Evolutionary conservation across 2,113 vertebrate species (phyloP).

Genomic region (Neolamprologus longior): DNA sequence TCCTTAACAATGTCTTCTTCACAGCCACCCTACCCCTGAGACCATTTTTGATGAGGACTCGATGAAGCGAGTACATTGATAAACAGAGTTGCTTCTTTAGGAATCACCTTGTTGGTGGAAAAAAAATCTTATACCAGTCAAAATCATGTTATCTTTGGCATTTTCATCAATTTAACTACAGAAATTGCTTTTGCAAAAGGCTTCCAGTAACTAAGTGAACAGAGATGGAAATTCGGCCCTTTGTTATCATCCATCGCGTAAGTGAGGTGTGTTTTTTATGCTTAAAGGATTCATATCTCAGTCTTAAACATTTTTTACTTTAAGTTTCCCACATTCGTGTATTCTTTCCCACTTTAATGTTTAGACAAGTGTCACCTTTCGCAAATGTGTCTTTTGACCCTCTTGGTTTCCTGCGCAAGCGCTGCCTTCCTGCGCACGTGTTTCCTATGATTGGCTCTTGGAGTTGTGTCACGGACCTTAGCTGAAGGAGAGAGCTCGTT

Average conservation of each 20-base stretch:
- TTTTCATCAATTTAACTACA: neutral
- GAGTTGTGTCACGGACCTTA: neutral
- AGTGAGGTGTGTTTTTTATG: neutral
- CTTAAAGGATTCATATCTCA: neutral
- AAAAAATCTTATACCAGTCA: neutral
- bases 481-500: neutral
- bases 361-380: neutral
- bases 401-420: neutral
- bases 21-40: neutral
- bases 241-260: neutral
- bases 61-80: neutral
- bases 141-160: neutral
- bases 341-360: neutral
- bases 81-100: neutral
- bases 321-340: neutral
- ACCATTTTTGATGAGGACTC: neutral
- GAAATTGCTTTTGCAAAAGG: neutral
- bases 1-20: neutral
- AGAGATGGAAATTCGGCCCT: neutral
- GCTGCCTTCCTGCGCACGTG: neutral
- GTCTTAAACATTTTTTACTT: neutral
- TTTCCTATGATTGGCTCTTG: conserved; percentile 21
- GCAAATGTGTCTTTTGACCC: neutral
- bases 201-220: neutral
- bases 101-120: neutral